Conservation (phyloP, 1,140 invertebrate species). For the Ladona fulva region DNA sequence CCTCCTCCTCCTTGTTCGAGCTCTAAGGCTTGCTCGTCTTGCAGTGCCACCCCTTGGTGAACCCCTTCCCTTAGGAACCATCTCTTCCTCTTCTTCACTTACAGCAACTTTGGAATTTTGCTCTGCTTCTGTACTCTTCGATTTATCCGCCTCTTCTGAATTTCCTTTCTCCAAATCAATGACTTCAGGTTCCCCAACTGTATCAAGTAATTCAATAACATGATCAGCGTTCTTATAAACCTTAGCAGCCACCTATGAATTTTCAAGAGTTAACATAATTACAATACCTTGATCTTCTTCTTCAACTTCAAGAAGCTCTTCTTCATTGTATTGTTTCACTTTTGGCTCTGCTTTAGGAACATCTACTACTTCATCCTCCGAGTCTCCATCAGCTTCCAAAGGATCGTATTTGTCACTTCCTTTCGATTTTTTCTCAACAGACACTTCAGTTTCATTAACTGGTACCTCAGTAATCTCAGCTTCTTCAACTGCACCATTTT, state of each 20-base stretch:
- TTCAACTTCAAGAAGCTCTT: not conserved
- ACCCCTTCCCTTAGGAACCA: not conserved
- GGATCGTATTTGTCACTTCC: constrained; percentile 20
- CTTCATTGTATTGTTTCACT: not conserved
- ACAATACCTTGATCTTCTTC: not conserved
- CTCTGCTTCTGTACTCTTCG: not conserved
- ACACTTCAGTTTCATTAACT: constrained; percentile 30
- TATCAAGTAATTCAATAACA: not conserved
- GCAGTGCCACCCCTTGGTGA: not conserved
- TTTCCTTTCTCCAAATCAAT: not conserved
- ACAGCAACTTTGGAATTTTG: not conserved
- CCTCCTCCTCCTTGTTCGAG: not conserved
- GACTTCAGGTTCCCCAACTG: not conserved
- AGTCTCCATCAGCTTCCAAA: constrained; percentile 14
- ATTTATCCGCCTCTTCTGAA: not conserved
- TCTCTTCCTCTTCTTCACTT: not conserved
- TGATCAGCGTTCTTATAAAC: not conserved
- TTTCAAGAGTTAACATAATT: not conserved
- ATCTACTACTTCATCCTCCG: constrained; percentile 11
- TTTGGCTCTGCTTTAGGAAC: not conserved
- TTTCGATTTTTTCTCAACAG: constrained; percentile 9
- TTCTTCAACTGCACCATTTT: constrained; percentile 31
- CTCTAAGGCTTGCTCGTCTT: not conserved
- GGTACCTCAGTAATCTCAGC: constrained; percentile 28
- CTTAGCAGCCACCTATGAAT: not conserved